A percentile compares a stretch with the other conserved stretches of the same genome.
These are phyloP conservation scores for Eulacestoma nigropectus DNA, from an alignment of 2,113 vertebrate species.

Conservation along the genomic window DNA sequence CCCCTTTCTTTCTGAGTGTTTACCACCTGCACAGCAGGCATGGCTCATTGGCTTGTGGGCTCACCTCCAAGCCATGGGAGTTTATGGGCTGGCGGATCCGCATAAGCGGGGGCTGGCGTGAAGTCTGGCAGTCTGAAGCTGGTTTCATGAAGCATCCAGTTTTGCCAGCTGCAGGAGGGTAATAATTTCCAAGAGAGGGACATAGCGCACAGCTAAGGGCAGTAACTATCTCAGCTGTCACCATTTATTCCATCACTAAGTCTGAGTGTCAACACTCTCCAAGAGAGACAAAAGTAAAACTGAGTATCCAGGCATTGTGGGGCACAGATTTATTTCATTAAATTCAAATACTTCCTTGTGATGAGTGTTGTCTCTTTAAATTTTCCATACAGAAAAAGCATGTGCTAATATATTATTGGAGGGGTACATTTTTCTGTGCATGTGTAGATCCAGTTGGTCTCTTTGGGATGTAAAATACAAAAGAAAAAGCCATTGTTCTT, in stretches of 20 bases:
- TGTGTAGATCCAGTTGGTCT: not conserved
- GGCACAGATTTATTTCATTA: slow-evolving; percentile 50
- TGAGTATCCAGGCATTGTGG: not conserved
- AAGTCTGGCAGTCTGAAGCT: slow-evolving; percentile 5
- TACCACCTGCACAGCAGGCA: not conserved
- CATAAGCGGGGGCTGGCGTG: not conserved
- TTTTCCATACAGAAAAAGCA: slow-evolving; percentile 28
- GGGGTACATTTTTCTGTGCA: not conserved
- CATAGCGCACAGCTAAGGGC: not conserved
- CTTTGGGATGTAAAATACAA: not conserved
- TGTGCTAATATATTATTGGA: not conserved
- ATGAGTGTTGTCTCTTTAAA: slow-evolving; percentile 23
- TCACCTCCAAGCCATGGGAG: not conserved
- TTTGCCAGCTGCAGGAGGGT: not conserved
- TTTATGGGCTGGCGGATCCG: not conserved
- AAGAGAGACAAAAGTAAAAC: slow-evolving; percentile 36
- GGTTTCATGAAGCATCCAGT: not conserved
- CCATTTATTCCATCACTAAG: not conserved
- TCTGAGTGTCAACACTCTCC: slow-evolving; percentile 5
- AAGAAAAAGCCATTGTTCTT: slow-evolving; percentile 16
- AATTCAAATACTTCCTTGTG: not conserved
- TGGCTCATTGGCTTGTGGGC: not conserved
- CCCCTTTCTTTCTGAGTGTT: not conserved
- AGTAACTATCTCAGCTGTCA: slow-evolving; percentile 40
- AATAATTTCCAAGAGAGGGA: slow-evolving; percentile 32